Base-by-base conservation (phyloP, 2,888 invertebrate species). In the Chloroclystis v-ata region DNA sequence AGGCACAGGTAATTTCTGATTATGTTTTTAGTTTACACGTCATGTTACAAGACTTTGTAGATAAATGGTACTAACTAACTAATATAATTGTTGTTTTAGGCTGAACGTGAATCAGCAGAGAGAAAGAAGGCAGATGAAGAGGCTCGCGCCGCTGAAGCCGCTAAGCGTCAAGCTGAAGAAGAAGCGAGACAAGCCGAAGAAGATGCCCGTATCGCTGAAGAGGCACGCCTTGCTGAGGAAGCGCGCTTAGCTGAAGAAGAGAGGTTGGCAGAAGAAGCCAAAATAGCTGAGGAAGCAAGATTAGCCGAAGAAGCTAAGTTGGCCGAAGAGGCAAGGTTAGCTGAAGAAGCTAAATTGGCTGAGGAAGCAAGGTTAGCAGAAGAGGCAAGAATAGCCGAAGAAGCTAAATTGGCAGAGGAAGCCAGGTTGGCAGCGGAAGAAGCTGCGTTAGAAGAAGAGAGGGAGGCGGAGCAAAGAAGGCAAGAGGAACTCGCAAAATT, bases 51-150 rank as follows among this genome's bases (percentile, higher is more conserved):
- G 20, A 20, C 2, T 26, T 26, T 9, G 26, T 26, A 26, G 9
- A n/a, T 8, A 26, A 8, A 26, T 8, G 26, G 1, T 6, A 26
- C 20, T 4, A 26, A 26, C 8, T 26, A 26, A 26, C 3, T 26
- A 26, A 26, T 6, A 2, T 26, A 26, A 26, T 26, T 6, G n/a
- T n/a, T 26, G 7, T 56, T 59, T 7, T 44, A 78, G 82, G 82
- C 77, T 45, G 82, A 83, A 56, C 80, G 81, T 46, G 85, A 87
- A 65, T 75, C 79, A 30, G 79, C 79, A 40, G 83, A 84, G 56
- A 83, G 72, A 60, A 90, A 85, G 43, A 72, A 83, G 55, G 90
- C 85, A 53, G 91, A 90, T 65, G 91, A 90, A 63, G 89, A 87
- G 56, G 85, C 87, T 8, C 82, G 83, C 33, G 85, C 78, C 56